A percentile compares a stretch with the other conserved stretches of the same genome.
Conservation (phyloP, 53 echinoderm and acorn worm species). For the Astropecten irregularis region DNA sequence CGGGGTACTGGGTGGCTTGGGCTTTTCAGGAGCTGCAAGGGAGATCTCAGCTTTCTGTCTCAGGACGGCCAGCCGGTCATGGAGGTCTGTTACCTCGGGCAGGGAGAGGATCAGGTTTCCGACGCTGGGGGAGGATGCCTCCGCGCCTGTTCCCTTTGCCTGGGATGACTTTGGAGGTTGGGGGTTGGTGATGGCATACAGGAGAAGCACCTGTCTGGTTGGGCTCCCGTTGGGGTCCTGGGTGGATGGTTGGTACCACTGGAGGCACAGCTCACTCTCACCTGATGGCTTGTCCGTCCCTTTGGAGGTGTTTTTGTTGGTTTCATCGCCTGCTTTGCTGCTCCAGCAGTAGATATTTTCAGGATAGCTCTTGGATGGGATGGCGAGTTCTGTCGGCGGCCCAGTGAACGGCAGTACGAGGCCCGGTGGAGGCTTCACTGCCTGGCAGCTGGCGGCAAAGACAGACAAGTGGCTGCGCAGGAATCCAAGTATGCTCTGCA, state of each 20-base stretch:
- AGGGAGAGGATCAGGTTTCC: constrained; percentile 67
- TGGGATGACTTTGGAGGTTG: constrained; percentile 36
- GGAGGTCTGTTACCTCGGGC: constrained; percentile 67
- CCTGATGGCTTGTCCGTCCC: constrained; percentile 54
- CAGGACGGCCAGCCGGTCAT: constrained; percentile 74
- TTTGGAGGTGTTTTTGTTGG: constrained; percentile 18
- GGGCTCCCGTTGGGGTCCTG: constrained; percentile 43
- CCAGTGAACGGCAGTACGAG: constrained; percentile 57
- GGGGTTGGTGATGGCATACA: constrained; percentile 65
- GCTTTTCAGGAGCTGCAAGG: constrained; percentile 46
- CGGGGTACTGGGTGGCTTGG: constrained; percentile 69
- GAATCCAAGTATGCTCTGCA: constrained; percentile 74
- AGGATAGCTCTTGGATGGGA: constrained; percentile 66
- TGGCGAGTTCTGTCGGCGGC: constrained; percentile 54
- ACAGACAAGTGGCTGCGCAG: constrained; percentile 64
- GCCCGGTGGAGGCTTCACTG: constrained; percentile 62
- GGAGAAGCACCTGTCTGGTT: constrained; percentile 53
- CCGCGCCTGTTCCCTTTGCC: neutral
- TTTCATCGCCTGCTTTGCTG: constrained; percentile 7
- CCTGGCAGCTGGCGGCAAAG: constrained; percentile 75
- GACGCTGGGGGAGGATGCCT: constrained; percentile 4
- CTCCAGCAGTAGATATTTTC: constrained; percentile 54
- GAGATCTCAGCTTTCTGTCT: constrained; percentile 93
- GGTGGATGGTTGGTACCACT: constrained; percentile 91
- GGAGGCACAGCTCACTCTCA: constrained; percentile 85